Evolutionary conservation across 2,888 invertebrate species (phyloP).

Genomic region (Camponotus fellah): DNA sequence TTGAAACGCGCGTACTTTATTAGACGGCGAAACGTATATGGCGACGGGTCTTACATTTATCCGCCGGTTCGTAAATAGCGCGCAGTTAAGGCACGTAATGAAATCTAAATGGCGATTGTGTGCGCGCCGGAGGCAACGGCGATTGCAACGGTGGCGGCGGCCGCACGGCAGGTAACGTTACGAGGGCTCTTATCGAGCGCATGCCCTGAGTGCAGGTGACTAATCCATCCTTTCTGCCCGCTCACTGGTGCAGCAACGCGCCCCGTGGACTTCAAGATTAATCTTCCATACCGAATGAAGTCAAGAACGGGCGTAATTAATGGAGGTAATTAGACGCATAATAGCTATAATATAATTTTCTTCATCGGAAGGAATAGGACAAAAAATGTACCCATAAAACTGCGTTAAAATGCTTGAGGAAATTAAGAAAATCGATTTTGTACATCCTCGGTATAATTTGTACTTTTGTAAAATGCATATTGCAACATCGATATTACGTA

Average conservation of each 20-base stretch:
- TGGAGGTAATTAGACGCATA: constrained; percentile 42
- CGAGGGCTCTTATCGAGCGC: constrained; percentile 68
- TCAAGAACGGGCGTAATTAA: constrained; percentile 47
- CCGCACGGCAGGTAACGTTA: constrained; percentile 66
- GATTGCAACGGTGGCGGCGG: constrained; percentile 43
- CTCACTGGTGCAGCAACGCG: constrained; percentile 60
- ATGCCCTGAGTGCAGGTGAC: constrained; percentile 69
- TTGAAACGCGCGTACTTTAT: constrained; percentile 51
- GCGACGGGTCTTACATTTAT: constrained; percentile 31
- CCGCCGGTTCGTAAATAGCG: constrained; percentile 52
- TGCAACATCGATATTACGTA: too few relatives aligned
- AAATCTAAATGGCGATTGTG: constrained; percentile 75
- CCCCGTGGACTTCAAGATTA: constrained; percentile 34
- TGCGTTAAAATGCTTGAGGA: neutral
- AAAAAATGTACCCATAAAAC: constrained; percentile 17
- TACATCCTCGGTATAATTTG: neutral
- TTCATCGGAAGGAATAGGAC: constrained; percentile 5
- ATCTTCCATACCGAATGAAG: constrained; percentile 41
- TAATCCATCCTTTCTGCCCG: constrained; percentile 74
- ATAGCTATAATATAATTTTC: constrained; percentile 8
- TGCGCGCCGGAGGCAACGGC: constrained; percentile 54
- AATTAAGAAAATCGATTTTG: neutral
- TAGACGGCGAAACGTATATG: constrained; percentile 43
- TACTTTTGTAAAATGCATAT: neutral
- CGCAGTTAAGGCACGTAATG: constrained; percentile 74